These are phyloP conservation scores for Meandrina meandrites DNA, from an alignment of 92 coral and sea anemone species.

Conservation along the genomic window DNA sequence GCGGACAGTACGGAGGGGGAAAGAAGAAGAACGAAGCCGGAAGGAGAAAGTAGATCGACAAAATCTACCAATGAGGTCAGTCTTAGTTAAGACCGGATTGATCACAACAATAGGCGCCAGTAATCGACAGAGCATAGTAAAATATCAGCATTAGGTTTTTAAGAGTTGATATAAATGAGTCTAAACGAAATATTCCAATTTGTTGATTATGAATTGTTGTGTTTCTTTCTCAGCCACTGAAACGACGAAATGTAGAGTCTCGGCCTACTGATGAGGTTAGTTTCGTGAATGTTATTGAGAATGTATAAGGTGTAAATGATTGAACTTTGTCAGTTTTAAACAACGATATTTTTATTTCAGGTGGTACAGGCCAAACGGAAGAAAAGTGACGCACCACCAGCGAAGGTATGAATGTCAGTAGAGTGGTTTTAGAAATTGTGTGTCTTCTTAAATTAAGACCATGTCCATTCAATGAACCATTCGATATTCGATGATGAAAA, in stretches of 20 bases:
- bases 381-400: constrained; percentile 19
- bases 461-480: neutral
- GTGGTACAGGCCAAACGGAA: constrained; percentile 60
- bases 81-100: neutral
- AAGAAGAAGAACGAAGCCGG: neutral
- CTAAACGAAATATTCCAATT: neutral
- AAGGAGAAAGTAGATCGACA: too few relatives aligned
- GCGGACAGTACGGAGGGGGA: constrained; percentile 19
- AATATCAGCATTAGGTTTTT: neutral
- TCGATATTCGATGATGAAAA: neutral
- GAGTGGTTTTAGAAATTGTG: neutral
- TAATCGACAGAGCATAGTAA: neutral
- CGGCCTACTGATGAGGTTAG: constrained; percentile 41
- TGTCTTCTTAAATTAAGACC: neutral
- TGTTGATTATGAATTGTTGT: neutral
- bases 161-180: neutral
- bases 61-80: constrained; percentile 26
- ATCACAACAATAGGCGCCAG: neutral
- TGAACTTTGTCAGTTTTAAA: neutral
- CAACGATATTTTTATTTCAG: neutral
- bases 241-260: constrained; percentile 54
- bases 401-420: constrained; percentile 41
- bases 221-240: constrained; percentile 32
- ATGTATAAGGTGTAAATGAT: neutral
- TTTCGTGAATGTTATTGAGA: neutral